A percentile compares a stretch with the other conserved stretches of the same genome.
phyloP scores from a whole-genome alignment of 2,113 vertebrate genomes.

The Anseranas semipalmata region DNA sequence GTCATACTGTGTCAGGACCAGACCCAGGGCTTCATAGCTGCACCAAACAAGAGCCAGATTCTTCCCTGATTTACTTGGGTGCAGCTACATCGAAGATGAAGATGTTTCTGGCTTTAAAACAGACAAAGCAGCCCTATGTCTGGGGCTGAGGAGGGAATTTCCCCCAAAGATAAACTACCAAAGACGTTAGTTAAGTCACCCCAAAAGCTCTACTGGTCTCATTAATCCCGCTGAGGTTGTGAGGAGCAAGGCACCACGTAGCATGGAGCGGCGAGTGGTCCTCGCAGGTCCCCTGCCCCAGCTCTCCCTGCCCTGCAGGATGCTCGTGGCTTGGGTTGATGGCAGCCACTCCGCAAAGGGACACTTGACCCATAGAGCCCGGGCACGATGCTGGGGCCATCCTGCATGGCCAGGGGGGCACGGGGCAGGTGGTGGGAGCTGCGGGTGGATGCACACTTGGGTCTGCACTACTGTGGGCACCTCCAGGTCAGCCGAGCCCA shows the following conservation, averaged over 20 bases:
- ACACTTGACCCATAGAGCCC: background rate
- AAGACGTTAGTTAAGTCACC: background rate
- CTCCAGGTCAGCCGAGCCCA: background rate
- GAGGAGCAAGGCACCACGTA: rapidly evolving
- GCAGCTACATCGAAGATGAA: background rate
- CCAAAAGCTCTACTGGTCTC: background rate
- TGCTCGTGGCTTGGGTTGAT: background rate
- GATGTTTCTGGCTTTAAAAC: background rate
- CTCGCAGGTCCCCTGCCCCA: background rate
- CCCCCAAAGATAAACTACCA: background rate
- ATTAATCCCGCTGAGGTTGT: background rate
- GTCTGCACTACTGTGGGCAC: background rate
- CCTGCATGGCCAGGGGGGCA: background rate
- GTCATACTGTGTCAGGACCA: constrained; percentile 47
- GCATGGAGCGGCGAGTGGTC: rapidly evolving
- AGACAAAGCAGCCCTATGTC: background rate
- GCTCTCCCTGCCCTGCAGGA: background rate
- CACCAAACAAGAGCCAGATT: background rate
- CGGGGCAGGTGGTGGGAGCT: background rate
- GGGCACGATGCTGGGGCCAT: rapidly evolving
- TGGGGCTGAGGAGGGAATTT: background rate
- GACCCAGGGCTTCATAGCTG: constrained; percentile 17
- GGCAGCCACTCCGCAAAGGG: background rate
- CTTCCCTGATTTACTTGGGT: background rate
- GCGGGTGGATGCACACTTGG: rapidly evolving